Evolutionary conservation across 2,888 invertebrate genomes (phyloP), one percentile per base, ranked within the genome.

Genomic region (Theretra japonica): DNA sequence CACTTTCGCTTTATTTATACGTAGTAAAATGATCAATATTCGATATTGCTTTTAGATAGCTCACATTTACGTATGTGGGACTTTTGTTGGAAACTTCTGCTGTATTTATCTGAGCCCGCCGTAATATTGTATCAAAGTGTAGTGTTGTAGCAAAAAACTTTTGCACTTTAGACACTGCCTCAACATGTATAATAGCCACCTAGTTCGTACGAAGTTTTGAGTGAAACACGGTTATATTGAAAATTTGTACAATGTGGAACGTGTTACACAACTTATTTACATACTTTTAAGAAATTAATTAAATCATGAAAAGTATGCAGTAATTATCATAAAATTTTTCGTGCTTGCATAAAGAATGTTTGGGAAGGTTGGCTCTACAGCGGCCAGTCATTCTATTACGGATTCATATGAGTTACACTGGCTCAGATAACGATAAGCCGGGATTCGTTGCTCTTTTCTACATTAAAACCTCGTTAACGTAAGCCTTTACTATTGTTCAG

Each of bases 391-490:
- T 80, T 85, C 82, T 82, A 86, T 84, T 84, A 83, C 77, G 83
- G 76, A 84, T 89, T 86, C 88, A 82, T 79, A 84, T 91, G 91
- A 92, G 88, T 92, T 90, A 92, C 90, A 82, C 84, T 82, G 80
- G 79, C 72, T 70, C 78, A 85, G 92, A 92, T 92, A 89, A 85
- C 86, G 92, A 92, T 92, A 92, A 90, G 86, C 85, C 76, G 74
- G 87, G 83, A 84, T 84, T 86, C 83, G 81, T 83, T 79, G 84
- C 86, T 84, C 83, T 83, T 80, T 83, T 86, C 83, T 84, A 84
- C 92, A 92, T 93, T 93, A 92, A 92, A 92, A 90, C 84, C 92
- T 92, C 92, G 88, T 93, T 92, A 92, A 90, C 87, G 82, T 88
- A 83, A 84, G 83, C 83, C 83, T 83, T 86, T 83, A 79, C 80